Evolutionary conservation across 2,888 invertebrate species (phyloP), one percentile per base, ranked within the genome.

Genomic region (Erebia epiphron): DNA sequence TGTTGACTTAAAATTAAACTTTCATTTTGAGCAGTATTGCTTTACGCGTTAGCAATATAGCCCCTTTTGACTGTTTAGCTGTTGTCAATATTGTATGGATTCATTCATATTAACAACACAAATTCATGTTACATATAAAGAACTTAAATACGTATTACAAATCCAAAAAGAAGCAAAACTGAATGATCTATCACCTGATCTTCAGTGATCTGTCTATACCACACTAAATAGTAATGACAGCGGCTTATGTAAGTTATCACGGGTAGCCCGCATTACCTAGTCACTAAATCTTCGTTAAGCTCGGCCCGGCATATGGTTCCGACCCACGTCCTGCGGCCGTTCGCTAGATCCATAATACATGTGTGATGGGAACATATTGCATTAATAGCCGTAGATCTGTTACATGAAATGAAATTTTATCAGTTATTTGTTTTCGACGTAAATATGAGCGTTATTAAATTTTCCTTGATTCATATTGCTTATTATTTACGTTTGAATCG

Each of bases 241-340:
- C 49, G 8, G 14, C 46, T 14, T 43, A 70, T 50, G 64, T 58
- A 68, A 52, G 61, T 58, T 67, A 67, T 72, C 57, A 69, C 63
- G 67, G 74, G 63, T 58, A 72, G 68, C 65, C 67, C 69, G 64
- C 66, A 75, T 75, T 75, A 72, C 80, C 78, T 78, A 81, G 79
- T 80, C 82, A 84, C 82, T 89, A 89, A 87, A 88, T 89, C 87
- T 88, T 88, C 85, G 85, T 88, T 88, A 85, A 82, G 80, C 80
- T 79, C 73, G 77, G 78, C 76, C 76, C 82, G 82, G 84, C 84
- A 84, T 78, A 83, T 82, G 83, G 82, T 67, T 67, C 68, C 67
- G 72, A 72, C 68, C 70, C 80, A 70, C 68, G 73, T 68, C 57
- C 66, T 68, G 73, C 52, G 70, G 68, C 64, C 67, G 70, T 57